Evolutionary conservation across 2,113 vertebrate genomes (phyloP).

Genomic region (Anolis sagrei): DNA sequence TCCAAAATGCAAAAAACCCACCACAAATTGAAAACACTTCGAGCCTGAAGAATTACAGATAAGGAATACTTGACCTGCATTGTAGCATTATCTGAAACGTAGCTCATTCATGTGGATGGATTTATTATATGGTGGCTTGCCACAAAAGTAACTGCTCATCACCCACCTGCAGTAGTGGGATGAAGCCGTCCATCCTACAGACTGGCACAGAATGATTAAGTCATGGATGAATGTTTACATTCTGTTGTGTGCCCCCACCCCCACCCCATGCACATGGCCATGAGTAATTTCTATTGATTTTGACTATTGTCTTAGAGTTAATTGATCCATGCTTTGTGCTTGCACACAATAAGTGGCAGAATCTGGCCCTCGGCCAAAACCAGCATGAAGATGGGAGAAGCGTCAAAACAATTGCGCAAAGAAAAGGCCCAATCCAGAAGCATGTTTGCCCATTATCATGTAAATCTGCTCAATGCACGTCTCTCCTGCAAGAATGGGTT

Average conservation of each 20-base stretch:
- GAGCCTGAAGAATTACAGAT: no score
- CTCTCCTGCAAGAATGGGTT: constrained; percentile 38
- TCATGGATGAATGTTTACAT: constrained; percentile 53
- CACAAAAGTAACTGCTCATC: constrained; percentile 25
- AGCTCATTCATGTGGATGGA: constrained; percentile 7
- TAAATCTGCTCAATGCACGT: constrained; percentile 52
- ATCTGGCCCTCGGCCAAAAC: constrained; percentile 56
- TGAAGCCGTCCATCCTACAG: constrained; percentile 35
- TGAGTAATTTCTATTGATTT: constrained; percentile 48
- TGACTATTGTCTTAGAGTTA: constrained; percentile 47
- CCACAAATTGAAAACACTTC: no score
- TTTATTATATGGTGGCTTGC: constrained; percentile 48
- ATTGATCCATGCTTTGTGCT: constrained; percentile 41
- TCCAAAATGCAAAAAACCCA: no score
- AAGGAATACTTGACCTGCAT: background rate
- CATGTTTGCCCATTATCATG: constrained; percentile 58
- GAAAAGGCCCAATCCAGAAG: constrained; percentile 55
- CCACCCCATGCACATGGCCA: constrained; percentile 37
- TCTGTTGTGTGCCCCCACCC: background rate
- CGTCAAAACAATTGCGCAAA: constrained; percentile 58
- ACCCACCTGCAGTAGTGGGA: constrained; percentile 39
- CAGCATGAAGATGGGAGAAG: constrained; percentile 28
- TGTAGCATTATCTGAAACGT: constrained; percentile 48
- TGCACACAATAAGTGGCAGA: constrained; percentile 54
- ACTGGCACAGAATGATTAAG: constrained; percentile 43